A percentile compares a stretch with the other conserved stretches of the same genome.
Evolutionary conservation across 37 sponge, comb jelly and placozoan species (phyloP).

Genomic region (Chondrosia reniformis): DNA sequence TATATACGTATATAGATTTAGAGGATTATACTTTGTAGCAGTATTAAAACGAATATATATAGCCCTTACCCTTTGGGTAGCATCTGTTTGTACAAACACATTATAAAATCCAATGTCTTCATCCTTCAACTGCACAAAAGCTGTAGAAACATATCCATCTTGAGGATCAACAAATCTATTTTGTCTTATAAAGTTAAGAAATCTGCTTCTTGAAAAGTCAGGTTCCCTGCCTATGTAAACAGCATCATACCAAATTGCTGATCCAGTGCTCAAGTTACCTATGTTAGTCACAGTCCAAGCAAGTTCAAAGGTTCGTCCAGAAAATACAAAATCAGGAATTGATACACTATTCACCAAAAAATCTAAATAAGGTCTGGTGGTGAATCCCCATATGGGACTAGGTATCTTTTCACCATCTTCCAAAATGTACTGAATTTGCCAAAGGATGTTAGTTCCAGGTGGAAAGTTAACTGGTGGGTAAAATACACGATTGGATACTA

Average conservation of each 20-base stretch:
- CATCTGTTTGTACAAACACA: constrained; percentile 22
- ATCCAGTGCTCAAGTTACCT: constrained; percentile 2
- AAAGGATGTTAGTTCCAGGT: background rate
- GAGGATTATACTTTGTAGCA: no score
- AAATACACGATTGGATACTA: background rate
- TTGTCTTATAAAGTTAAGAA: background rate
- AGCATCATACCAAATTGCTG: background rate
- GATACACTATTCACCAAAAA: background rate
- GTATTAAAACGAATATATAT: no score
- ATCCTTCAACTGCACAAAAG: background rate
- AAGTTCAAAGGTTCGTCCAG: constrained; percentile 5
- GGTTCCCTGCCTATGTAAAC: background rate
- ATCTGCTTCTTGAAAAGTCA: background rate
- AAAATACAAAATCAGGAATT: constrained; percentile 13
- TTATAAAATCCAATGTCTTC: constrained; percentile 1
- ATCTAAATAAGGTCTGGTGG: background rate
- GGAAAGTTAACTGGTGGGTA: background rate
- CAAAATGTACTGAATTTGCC: constrained; percentile 16
- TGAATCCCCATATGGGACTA: constrained; percentile 25
- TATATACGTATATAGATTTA: no score
- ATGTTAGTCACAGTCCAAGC: constrained; percentile 16
- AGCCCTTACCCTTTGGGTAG: background rate
- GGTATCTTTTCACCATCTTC: background rate
- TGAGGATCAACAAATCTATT: constrained; percentile 6
- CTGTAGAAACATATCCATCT: constrained; percentile 18